Conservation (phyloP, 2,888 invertebrate genomes). For the Hedychridium roseum region DNA sequence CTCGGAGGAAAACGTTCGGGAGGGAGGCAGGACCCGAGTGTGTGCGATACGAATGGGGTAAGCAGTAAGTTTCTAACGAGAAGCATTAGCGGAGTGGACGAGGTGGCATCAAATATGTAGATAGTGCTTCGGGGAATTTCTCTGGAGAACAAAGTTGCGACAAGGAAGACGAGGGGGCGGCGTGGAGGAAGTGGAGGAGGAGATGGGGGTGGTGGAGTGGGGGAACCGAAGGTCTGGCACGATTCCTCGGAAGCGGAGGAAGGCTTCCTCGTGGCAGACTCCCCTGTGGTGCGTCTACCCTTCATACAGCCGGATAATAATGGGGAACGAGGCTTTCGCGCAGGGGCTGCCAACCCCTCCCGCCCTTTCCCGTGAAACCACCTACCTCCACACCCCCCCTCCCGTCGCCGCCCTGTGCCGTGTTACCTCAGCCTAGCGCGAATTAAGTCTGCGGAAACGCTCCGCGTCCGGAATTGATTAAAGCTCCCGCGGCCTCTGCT, state of each 20-base stretch:
- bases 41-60: constrained; percentile 29
- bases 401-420: constrained; percentile 2
- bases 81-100: constrained; percentile 53
- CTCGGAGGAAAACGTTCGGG: not conserved
- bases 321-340: too few species aligned
- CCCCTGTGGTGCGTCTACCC: constrained; percentile 37
- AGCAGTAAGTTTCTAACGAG: constrained; percentile 52
- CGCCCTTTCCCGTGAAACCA: not conserved
- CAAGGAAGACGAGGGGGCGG: constrained; percentile 28
- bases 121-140: constrained; percentile 55
- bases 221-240: constrained; percentile 22
- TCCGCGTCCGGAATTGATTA: constrained; percentile 20
- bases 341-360: too few species aligned
- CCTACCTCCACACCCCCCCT: too few species aligned
- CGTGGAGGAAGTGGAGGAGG: constrained; percentile 8
- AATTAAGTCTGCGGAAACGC: constrained; percentile 24
- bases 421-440: constrained; percentile 1
- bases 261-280: constrained; percentile 37
- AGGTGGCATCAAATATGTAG: constrained; percentile 57
- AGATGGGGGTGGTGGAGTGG: too few species aligned
- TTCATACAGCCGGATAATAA: constrained; percentile 39
- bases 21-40: constrained; percentile 27
- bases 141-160: constrained; percentile 51
- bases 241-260: too few species aligned
- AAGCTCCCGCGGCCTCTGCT: constrained; percentile 1